Evolutionary conservation across 2,888 invertebrate species (phyloP).

Genomic region (Hirtodrosophila duncani): DNA sequence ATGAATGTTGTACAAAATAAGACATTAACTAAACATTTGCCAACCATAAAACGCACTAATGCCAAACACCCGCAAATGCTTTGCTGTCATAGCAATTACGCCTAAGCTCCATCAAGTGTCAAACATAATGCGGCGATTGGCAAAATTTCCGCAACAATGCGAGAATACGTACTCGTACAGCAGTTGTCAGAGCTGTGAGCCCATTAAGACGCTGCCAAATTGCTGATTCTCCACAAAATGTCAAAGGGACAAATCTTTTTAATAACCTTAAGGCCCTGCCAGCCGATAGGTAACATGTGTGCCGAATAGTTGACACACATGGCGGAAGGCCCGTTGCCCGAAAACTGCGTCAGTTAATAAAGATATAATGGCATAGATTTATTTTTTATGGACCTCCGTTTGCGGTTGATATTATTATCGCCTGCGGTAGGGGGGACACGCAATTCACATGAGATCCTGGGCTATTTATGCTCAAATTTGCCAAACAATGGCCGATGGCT

Average conservation of each 20-base stretch:
- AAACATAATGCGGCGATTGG: conserved; percentile 54
- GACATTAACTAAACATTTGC: conserved; percentile 67
- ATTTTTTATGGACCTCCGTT: conserved; percentile 61
- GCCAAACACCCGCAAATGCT: conserved; percentile 25
- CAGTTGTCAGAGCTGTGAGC: conserved; percentile 53
- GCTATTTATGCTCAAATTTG: conserved; percentile 61
- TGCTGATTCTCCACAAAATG: conserved; percentile 43
- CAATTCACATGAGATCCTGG: conserved; percentile 34
- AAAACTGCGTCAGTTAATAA: conserved; percentile 64
- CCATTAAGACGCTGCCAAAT: conserved; percentile 56
- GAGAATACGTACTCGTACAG: no score
- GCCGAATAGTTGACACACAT: conserved; percentile 66
- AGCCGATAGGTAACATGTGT: conserved; percentile 57
- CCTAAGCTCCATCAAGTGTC: conserved; percentile 69
- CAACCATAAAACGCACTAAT: conserved; percentile 59
- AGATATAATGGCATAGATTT: conserved; percentile 70
- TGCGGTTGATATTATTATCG: conserved; percentile 57
- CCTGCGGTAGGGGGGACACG: conserved; percentile 9
- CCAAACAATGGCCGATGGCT: conserved; percentile 26
- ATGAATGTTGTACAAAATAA: conserved; percentile 39
- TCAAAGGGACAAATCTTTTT: conserved; percentile 65
- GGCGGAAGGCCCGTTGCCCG: conserved; percentile 11
- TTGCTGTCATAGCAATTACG: conserved; percentile 60
- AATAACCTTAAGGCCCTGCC: conserved; percentile 46
- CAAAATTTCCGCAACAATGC: conserved; percentile 24